phyloP scores from a whole-genome alignment of 1,140 invertebrate species.

The Dreissena polymorpha region DNA sequence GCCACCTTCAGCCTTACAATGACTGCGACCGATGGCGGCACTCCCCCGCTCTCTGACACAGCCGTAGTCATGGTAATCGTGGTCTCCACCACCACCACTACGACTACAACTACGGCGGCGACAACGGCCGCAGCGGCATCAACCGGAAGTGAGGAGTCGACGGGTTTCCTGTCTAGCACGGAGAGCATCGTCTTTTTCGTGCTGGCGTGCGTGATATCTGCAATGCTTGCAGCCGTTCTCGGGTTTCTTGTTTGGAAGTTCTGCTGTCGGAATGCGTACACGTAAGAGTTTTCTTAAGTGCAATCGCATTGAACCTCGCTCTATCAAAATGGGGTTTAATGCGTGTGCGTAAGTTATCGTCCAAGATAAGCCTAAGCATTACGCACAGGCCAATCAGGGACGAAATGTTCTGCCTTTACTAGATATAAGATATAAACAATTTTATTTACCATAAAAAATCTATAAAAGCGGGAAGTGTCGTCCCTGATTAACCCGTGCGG shows the following conservation, averaged over 20 bases:
- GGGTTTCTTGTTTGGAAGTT: constrained; percentile 9
- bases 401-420: too few relatives aligned
- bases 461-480: too few relatives aligned
- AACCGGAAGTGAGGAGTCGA: neutral
- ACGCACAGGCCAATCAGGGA: too few relatives aligned
- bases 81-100: constrained; percentile 18
- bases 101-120: neutral
- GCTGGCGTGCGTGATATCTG: neutral
- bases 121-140: neutral
- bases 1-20: constrained; percentile 12
- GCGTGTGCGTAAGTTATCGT: too few relatives aligned
- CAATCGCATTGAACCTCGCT: too few relatives aligned
- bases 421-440: too few relatives aligned
- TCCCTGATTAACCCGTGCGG: too few relatives aligned
- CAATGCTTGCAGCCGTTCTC: constrained; percentile 3
- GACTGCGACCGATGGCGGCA: constrained; percentile 49
- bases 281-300: too few relatives aligned
- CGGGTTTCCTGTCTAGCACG: constrained; percentile 25
- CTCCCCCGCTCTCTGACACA: constrained; percentile 15
- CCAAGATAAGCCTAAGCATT: too few relatives aligned
- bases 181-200: constrained; percentile 19
- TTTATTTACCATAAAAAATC: too few relatives aligned
- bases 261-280: neutral
- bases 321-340: too few relatives aligned
- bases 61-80: constrained; percentile 15